These are phyloP conservation scores for Cassiopea xamachana DNA, from an alignment of 30 jellyfish, hydroid and myxozoan species.

Conservation along the genomic window DNA sequence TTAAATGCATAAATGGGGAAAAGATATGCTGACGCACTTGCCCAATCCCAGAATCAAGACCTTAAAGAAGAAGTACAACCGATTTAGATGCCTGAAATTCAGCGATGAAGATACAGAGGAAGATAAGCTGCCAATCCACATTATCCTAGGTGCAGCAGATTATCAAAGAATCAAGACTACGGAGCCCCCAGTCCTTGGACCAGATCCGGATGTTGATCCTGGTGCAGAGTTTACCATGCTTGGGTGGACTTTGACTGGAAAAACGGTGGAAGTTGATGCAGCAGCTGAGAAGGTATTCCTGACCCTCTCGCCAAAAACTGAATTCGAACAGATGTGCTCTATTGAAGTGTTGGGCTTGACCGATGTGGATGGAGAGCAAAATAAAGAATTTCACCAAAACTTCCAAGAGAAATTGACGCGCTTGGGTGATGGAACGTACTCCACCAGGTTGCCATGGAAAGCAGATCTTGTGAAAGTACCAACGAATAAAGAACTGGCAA, in stretches of 20 bases:
- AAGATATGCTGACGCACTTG: constrained; percentile 30
- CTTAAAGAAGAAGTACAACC: constrained; percentile 40
- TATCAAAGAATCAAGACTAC: constrained; percentile 49
- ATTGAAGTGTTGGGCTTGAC: constrained; percentile 66
- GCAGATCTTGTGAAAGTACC: too few relatives aligned
- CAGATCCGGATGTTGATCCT: constrained; percentile 74
- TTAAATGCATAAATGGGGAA: constrained; percentile 52
- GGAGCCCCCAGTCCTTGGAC: constrained; percentile 54
- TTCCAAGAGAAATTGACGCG: too few relatives aligned
- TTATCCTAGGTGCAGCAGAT: constrained; percentile 56
- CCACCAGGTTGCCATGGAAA: too few relatives aligned
- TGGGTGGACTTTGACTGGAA: constrained; percentile 75
- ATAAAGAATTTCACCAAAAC: too few relatives aligned
- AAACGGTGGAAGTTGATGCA: constrained; percentile 61
- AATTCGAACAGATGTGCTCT: constrained; percentile 38
- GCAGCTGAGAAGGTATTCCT: constrained; percentile 17
- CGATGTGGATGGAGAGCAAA: not conserved
- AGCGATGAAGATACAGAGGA: constrained; percentile 40
- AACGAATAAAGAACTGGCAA: too few relatives aligned
- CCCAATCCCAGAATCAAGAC: constrained; percentile 52
- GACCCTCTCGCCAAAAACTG: constrained; percentile 15
- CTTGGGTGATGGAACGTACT: too few relatives aligned
- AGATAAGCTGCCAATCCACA: constrained; percentile 61
- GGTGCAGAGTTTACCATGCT: constrained; percentile 59
- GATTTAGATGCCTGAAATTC: constrained; percentile 56